A percentile compares a stretch with the other conserved stretches of the same genome.
These are phyloP conservation scores for Hyles lineata DNA, from an alignment of 2,888 invertebrate genomes.

Conservation along the genomic window DNA sequence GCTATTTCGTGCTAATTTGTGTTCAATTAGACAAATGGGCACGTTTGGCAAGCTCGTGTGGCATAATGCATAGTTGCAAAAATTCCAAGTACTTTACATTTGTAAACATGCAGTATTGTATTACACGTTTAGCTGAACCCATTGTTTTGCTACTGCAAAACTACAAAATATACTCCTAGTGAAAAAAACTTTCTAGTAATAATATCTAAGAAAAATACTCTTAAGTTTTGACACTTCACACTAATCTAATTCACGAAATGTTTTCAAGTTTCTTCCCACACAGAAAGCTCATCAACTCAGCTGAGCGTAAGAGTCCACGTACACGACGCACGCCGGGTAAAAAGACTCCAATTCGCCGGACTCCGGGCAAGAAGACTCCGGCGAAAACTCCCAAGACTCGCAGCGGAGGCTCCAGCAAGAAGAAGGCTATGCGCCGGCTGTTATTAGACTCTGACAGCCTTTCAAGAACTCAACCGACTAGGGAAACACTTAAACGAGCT, in stretches of 20 bases:
- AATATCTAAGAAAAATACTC: not conserved
- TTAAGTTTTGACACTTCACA: slow-evolving; percentile 35
- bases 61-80: no score
- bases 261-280: slow-evolving; percentile 80
- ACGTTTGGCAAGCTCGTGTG: no score
- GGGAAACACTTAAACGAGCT: slow-evolving; percentile 87
- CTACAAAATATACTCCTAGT: not conserved
- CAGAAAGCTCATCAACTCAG: slow-evolving; percentile 75
- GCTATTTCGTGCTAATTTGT: no score
- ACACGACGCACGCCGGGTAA: slow-evolving; percentile 80
- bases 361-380: slow-evolving; percentile 84
- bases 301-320: slow-evolving; percentile 79
- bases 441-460: slow-evolving; percentile 71
- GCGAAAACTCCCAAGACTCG: slow-evolving; percentile 82
- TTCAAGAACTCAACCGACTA: slow-evolving; percentile 69
- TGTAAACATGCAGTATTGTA: no score
- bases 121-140: no score
- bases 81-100: no score
- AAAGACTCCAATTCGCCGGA: slow-evolving; percentile 70
- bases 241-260: slow-evolving; percentile 51
- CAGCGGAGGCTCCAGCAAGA: slow-evolving; percentile 87
- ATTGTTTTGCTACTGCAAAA: no score
- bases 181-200: not conserved
- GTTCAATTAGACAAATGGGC: no score
- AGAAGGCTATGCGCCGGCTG: slow-evolving; percentile 80